Percentiles rank a stretch among this genome's conserved stretches.
These are phyloP conservation scores for Pimephales promelas DNA, from an alignment of 2,113 vertebrate species.

Conservation along the genomic window DNA sequence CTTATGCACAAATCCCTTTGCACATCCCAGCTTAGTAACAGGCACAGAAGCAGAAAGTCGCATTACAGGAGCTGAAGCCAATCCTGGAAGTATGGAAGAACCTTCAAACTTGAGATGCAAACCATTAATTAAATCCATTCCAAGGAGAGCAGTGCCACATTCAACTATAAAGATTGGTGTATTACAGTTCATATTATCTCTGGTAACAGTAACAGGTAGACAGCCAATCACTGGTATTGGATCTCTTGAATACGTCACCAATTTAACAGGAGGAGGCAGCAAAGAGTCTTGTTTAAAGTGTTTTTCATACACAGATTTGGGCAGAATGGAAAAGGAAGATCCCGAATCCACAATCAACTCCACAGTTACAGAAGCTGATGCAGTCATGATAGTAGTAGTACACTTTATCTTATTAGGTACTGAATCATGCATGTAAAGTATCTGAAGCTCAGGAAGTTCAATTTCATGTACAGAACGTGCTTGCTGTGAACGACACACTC, in stretches of 20 bases:
- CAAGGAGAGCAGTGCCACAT: background rate
- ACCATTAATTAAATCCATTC: background rate
- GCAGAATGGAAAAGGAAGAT: too few species aligned
- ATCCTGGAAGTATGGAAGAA: background rate
- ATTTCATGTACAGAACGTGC: background rate
- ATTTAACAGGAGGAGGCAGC: constrained; percentile 17
- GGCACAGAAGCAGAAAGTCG: background rate
- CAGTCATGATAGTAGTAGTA: too few species aligned
- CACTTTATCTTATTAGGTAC: background rate
- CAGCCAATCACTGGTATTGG: background rate
- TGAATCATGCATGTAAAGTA: background rate
- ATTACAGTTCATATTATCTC: background rate
- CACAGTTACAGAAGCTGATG: background rate
- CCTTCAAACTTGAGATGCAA: background rate
- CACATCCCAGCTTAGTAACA: background rate
- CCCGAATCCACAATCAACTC: too few species aligned
- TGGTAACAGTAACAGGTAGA: background rate
- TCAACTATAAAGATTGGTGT: background rate
- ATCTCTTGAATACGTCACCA: background rate
- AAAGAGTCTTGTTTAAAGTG: background rate
- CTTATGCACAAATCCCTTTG: background rate
- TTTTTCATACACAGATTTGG: too few species aligned
- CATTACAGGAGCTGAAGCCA: background rate
- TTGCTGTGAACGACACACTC: background rate
- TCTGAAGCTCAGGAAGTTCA: constrained; percentile 1